Evolutionary conservation across 1,140 invertebrate species (phyloP), one percentile per base, ranked within the genome.

Genomic region (Rhopalosiphum padi): DNA sequence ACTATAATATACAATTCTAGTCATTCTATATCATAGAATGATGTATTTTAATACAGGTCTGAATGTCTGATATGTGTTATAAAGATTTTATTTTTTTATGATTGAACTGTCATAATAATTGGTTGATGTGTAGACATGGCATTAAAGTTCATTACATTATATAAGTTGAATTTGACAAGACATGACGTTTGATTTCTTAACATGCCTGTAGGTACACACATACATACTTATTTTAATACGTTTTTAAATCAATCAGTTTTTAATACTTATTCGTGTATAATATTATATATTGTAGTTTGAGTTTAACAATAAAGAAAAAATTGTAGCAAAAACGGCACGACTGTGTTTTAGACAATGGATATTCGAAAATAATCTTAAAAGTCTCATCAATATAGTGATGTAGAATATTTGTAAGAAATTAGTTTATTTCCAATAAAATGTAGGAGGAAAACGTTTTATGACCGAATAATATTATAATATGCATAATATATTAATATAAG

Each of bases 51-150:
- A 77, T n/a, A n/a, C 60, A n/a, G 5, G 60, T 21, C 15, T 77
- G 60, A n/a, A n/a, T 4, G 60, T 21, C 15, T 77, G 60, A n/a
- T 77, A n/a, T 21, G 15, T 6, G 15, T 77, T 9, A 35, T 77
- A 77, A n/a, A 77, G 15, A 77, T 77, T n/a, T 77, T 77, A n/a
- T 77, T 6, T 68, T 51, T 77, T 77, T 35, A 77, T 77, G 60
- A 77, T 77, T 77, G n/a, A n/a, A 35, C n/a, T n/a, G 60, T 77
- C 60, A 77, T n/a, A 77, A 77, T 77, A 77, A 77, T 77, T 77
- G 60, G 60, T 77, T 77, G 60, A n/a, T 77, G 60, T 77, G 60
- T 77, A 77, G 60, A 68, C 30, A 68, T 15, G 25, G n/a, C n/a
- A n/a, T 11, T 68, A 68, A 68, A n/a, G n/a, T 77, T 35, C 15